Evolutionary conservation across 2,797 vertebrate species (phyloP).

Genomic region (Lepidocolaptes lacrymiger): DNA sequence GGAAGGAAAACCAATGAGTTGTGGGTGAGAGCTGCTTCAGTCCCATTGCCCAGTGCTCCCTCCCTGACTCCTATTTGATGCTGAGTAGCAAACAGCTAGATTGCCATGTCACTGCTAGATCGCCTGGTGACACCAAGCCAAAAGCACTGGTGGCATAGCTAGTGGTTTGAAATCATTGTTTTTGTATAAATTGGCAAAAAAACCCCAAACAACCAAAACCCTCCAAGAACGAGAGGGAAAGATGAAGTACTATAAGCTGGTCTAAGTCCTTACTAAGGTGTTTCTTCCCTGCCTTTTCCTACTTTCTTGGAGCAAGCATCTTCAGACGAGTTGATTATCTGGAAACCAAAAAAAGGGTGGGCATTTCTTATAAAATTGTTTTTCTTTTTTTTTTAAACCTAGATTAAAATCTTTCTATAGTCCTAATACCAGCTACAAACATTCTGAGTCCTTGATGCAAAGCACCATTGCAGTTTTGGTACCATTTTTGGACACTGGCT

Average conservation of each 20-base stretch:
- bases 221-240: not conserved
- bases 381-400: not conserved
- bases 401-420: not conserved
- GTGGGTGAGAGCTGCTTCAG: rapidly evolving
- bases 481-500: not conserved
- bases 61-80: rapidly evolving
- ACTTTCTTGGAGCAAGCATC: rapidly evolving
- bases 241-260: not conserved
- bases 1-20: not conserved
- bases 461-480: not conserved
- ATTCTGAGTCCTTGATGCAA: not conserved
- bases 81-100: not conserved
- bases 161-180: not conserved
- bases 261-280: rapidly evolving
- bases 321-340: not conserved
- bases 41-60: not conserved
- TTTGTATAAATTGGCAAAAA: not conserved
- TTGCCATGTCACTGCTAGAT: rapidly evolving
- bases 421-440: not conserved
- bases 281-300: not conserved
- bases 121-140: rapidly evolving
- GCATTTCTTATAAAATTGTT: not conserved
- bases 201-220: not conserved
- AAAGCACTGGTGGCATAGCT: not conserved
- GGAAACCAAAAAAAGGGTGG: not conserved